Percentiles rank a stretch among this genome's conserved stretches.
These are phyloP conservation scores for Teleopsis dalmanni DNA, from an alignment of 1,140 invertebrate genomes.

Conservation along the genomic window DNA sequence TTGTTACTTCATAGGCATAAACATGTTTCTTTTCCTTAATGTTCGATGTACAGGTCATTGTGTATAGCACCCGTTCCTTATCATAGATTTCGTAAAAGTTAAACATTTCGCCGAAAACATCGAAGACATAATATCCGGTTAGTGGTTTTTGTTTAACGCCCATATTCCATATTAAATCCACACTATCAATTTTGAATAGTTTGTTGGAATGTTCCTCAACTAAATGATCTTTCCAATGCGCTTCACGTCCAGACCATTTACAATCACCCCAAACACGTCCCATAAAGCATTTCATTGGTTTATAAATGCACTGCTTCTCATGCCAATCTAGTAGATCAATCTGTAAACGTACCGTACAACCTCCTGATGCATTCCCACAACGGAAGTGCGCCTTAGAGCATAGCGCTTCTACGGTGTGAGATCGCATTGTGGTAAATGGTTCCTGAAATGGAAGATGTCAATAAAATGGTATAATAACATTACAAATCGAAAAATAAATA, in stretches of 20 bases:
- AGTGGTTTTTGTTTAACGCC: constrained; percentile 25
- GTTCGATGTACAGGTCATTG: constrained; percentile 41
- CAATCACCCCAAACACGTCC: constrained; percentile 42
- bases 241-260: constrained; percentile 34
- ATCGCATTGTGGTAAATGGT: constrained; percentile 31
- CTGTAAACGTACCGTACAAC: constrained; percentile 34
- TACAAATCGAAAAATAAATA: too few relatives aligned
- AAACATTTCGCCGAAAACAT: constrained; percentile 37
- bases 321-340: constrained; percentile 37
- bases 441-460: constrained; percentile 19
- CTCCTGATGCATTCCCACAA: constrained; percentile 30
- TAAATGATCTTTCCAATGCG: constrained; percentile 40
- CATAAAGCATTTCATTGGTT: constrained; percentile 42
- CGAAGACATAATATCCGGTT: constrained; percentile 38
- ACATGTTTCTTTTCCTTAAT: constrained; percentile 33
- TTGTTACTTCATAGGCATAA: constrained; percentile 37
- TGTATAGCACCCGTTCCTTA: constrained; percentile 32
- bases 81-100: constrained; percentile 41
- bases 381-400: constrained; percentile 40
- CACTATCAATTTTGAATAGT: constrained; percentile 19
- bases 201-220: constrained; percentile 28
- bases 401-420: constrained; percentile 38
- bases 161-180: constrained; percentile 36
- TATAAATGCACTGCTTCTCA: constrained; percentile 40
- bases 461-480: too few relatives aligned